These are phyloP conservation scores for Perizoma affinitatum DNA, from an alignment of 2,888 invertebrate genomes.

Conservation along the genomic window DNA sequence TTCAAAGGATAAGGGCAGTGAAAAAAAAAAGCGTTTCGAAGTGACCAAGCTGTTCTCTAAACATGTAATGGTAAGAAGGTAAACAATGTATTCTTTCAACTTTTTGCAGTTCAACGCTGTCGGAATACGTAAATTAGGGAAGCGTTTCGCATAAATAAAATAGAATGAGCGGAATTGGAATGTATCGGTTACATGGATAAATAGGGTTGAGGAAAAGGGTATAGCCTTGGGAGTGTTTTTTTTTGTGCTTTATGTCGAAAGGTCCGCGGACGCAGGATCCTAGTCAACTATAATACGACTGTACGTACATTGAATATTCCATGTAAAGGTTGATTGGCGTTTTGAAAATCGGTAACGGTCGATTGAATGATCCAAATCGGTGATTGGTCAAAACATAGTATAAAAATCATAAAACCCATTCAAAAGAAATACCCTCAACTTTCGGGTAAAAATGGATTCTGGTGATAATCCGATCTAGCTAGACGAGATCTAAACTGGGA, in stretches of 20 bases:
- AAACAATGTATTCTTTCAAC: conserved; percentile 38
- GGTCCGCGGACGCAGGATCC: conserved; percentile 8
- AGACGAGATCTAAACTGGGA: no score
- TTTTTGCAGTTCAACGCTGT: conserved; percentile 39
- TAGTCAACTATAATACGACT: neutral
- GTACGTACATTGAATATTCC: conserved; percentile 14
- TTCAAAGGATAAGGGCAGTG: no score
- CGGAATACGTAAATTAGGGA: conserved; percentile 43
- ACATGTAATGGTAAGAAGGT: conserved; percentile 39
- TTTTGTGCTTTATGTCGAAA: conserved; percentile 16
- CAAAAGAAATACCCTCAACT: no score
- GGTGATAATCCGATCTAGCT: no score
- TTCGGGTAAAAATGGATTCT: no score
- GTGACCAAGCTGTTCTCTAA: conserved; percentile 8
- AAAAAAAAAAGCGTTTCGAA: neutral
- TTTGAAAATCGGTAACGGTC: no score
- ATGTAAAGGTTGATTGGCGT: neutral
- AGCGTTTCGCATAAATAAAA: conserved; percentile 38
- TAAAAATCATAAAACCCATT: no score
- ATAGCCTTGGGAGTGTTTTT: conserved; percentile 13
- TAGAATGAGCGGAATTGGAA: conserved; percentile 42
- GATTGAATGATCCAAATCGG: no score
- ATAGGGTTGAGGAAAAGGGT: conserved; percentile 25
- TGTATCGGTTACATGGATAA: conserved; percentile 40
- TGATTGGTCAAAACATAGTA: no score